Evolutionary conservation across 2,113 vertebrate genomes (phyloP), one percentile per base, ranked within the genome.

Genomic region (Zapornia atra): DNA sequence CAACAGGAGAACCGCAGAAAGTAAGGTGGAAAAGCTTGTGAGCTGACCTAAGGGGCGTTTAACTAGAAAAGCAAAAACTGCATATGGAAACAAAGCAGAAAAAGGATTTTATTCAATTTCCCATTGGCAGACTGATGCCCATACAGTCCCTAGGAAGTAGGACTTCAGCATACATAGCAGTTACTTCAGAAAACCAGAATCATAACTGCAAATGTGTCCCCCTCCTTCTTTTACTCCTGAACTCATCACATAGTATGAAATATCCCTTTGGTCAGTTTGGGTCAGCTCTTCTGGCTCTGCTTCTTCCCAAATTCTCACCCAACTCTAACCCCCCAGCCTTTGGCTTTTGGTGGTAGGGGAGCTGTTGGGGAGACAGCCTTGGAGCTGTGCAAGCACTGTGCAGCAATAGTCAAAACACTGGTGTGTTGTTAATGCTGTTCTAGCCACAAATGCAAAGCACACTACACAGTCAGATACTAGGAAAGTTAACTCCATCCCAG

Each of bases 111-210:
- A 40, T 81, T 81, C 29, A 21, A 34, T 65, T 65, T 42, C 15
- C 24, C 31, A 42, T 64, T 0, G 3, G 12, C 20, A 34, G 44
- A 16, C 20, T 51, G 31, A 53, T 44, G 31, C 42, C 44, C 33
- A 26, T 36, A 31, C 34, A 31, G 12, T 50, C 16, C 15, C 20
- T 57, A 20, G 33, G 51, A 61, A 70, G 15, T 6, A 34, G 26
- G 44, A 10, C 12, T 20, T 82, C 42, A 44, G 4, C 3, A 33
- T 1, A 3, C 0, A 1, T 21, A 69, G 31, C 2, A 1, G 12
- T 12, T 73, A 9, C 65, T 82, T 79, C 1, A 0, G 38, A 89
- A 82, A 44, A 34, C 15, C 22, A 51, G 24, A 7, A 33, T 6
- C 9, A 5, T 25, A 79, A 60, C 2, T 8, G 51, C 8, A n/a